Base-by-base conservation (phyloP, 2,888 invertebrate genomes). In the Spilarctia lutea region DNA sequence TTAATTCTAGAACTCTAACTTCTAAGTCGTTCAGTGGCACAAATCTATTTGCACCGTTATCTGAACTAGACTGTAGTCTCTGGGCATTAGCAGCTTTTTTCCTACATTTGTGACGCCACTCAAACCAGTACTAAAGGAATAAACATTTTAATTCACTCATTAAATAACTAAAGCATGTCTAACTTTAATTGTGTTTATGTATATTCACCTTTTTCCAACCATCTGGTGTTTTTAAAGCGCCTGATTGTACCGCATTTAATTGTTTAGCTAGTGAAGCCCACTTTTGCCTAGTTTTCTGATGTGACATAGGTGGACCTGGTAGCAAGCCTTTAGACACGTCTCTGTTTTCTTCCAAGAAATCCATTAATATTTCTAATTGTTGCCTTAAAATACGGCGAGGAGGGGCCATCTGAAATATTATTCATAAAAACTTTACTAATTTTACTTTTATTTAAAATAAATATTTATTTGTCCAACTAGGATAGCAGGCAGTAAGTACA, bases 91-190 rank as follows among this genome's bases (percentile, higher is more conserved):
- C 89, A 71, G 92, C 93, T 88, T 94, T 94, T 87, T 91, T 94
- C 83, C 92, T 92, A 79, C 93, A 93, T 79, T 93, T 94, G 79
- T 94, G 93, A 70, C 94, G 87, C 94, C 94, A 94, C 85, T 94
- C 94, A 87, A 93, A 92, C 94, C 94, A 94, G 79, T 94, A 94
- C 95, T 95, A 89, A 48, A 84, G 79, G 56, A 20, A 65, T 63
- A 72, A 76, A 65, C 48, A 63, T 27, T 39, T 39, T 39, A 16
- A 10, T 60, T 39, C 8, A 4, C 27, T 63, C 18, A 30, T 39
- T 39, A n/a, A 66, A 24, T 66, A 39, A 66, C 20, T 39, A 66
- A 39, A 13, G 11, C 2, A 39, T 30, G 30, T 30, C 16, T 63
- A 18, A 30, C 3, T 30, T 30, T 63, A 3, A 63, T 30, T 18